Base-by-base conservation (phyloP, 2,113 vertebrate species). In the Gnathonemus echidnorhynchus region DNA sequence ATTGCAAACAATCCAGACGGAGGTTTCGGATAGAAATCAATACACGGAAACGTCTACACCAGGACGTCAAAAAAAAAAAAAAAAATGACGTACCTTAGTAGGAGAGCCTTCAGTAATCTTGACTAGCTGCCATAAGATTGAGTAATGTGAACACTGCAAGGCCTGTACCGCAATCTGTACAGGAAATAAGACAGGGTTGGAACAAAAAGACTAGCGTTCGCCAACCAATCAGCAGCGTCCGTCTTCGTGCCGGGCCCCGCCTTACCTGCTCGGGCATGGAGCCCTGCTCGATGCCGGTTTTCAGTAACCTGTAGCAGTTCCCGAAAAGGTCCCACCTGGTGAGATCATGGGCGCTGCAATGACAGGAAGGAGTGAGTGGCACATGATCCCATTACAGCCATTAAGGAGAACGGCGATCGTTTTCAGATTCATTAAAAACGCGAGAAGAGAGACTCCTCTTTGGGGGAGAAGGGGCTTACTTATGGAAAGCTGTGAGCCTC, bases 81-180 rank as follows among this genome's bases (percentile, higher is more conserved):
- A 1, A 52, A 52, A 17, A 15, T 3, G 1, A 53, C 39, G 84
- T 91, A 96, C 98, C 97, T 99, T 99, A 94, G 97, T 97, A 92
- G 98, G 98, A 90, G 97, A 97, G 85, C 98, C 98, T 92, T 99
- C 98, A 45, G 98, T 99, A 95, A 99, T 97, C 93, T 98, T 99
- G 94, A 99, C 98, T 95, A 99, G 96, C 95, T 99, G 98, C 98
- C 98, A 99, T 50, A 99, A 97, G 95, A 99, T 97, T 86, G 98
- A 99, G 95, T 99, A 99, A 95, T 99, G 98, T 90, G 98, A 99
- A 94, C 98, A 99, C 94, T 99, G 98, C 92, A 99, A 97, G 42
- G 98, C 98, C 95, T 99, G 98, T 90, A 99, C 98, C 53, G 98
- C 98, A 42, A 99, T 99, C 98, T 98, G 94, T 84, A 96, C 74